Evolutionary conservation across 2,113 vertebrate genomes (phyloP).

Genomic region (Tichodroma muraria): DNA sequence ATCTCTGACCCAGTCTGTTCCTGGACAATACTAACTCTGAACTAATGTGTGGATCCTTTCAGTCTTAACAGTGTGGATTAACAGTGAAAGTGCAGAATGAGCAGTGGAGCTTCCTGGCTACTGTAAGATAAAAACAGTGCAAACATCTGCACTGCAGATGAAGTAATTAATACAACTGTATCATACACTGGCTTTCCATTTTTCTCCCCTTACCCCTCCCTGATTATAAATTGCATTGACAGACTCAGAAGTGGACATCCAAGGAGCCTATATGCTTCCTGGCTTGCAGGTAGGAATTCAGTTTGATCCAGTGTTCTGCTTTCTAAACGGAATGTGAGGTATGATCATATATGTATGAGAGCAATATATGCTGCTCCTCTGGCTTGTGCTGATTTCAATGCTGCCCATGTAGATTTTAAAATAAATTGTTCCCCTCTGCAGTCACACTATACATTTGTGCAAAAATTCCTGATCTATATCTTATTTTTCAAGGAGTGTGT

Average conservation of each 20-base stretch:
- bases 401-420: neutral
- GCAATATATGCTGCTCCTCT: neutral
- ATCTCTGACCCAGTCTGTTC: neutral
- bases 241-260: neutral
- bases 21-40: neutral
- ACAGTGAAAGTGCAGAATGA: neutral
- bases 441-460: neutral
- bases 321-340: neutral
- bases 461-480: neutral
- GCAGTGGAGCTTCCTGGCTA: neutral
- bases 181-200: neutral
- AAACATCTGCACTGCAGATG: neutral
- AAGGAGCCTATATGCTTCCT: neutral
- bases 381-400: neutral
- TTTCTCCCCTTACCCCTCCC: neutral
- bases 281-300: neutral
- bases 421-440: neutral
- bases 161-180: neutral
- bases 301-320: neutral
- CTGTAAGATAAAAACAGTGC: neutral
- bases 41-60: neutral
- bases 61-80: neutral
- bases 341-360: neutral
- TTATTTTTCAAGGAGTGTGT: neutral
- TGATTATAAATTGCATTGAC: neutral